These are phyloP conservation scores for Drosophila falleni DNA, from an alignment of 2,888 invertebrate genomes.

Conservation along the genomic window DNA sequence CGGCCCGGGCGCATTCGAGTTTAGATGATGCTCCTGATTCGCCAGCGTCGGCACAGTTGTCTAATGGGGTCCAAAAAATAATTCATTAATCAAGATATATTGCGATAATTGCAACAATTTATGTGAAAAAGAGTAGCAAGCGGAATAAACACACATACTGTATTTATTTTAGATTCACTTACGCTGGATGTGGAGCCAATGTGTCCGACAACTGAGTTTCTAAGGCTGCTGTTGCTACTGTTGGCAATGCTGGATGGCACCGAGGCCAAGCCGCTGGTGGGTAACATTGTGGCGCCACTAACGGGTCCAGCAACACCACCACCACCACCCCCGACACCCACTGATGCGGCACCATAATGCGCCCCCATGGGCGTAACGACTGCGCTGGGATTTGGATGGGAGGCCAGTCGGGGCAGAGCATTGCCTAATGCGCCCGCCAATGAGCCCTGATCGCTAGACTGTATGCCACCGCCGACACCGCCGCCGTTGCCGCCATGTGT, in stretches of 20 bases:
- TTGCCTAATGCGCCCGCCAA: constrained; percentile 72
- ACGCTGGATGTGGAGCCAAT: constrained; percentile 75
- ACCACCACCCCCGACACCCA: constrained; percentile 60
- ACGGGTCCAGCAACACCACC: constrained; percentile 70
- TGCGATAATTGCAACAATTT: too few species aligned
- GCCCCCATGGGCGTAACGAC: constrained; percentile 46
- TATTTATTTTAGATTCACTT: constrained; percentile 31
- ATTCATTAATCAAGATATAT: not conserved
- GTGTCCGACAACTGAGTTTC: constrained; percentile 74
- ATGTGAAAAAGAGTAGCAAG: too few species aligned
- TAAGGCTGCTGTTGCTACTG: constrained; percentile 72
- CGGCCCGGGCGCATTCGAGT: constrained; percentile 85
- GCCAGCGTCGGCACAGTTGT: constrained; percentile 74
- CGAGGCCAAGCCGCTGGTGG: constrained; percentile 79
- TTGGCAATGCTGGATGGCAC: constrained; percentile 65
- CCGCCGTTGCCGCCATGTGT: constrained; percentile 72
- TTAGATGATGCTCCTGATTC: constrained; percentile 84
- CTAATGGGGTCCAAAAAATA: constrained; percentile 43
- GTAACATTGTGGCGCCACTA: constrained; percentile 80
- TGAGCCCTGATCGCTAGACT: constrained; percentile 56
- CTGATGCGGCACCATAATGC: constrained; percentile 43
- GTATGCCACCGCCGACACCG: constrained; percentile 42
- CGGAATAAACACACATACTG: too few species aligned
- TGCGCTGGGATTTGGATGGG: constrained; percentile 83
- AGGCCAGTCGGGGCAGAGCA: constrained; percentile 86